A percentile compares a stretch with the other conserved stretches of the same genome.
Evolutionary conservation across 2,888 invertebrate species (phyloP).

Genomic region (Muscina levida): DNA sequence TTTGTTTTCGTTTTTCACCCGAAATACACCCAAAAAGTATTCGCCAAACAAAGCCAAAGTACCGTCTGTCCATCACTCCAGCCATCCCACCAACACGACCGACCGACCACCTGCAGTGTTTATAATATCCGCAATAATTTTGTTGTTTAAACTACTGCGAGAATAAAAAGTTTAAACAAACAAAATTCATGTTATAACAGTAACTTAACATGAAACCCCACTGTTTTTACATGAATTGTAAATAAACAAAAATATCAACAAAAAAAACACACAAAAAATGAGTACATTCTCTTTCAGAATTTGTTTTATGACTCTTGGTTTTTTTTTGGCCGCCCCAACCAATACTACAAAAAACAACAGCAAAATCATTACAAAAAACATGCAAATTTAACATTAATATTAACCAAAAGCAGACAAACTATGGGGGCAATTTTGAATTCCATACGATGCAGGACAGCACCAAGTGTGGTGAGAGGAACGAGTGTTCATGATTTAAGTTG

Average conservation of each 20-base stretch:
- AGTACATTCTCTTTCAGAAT: slow-evolving; percentile 4
- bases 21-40: not conserved
- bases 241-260: slow-evolving; percentile 44
- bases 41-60: not conserved
- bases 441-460: too few species aligned
- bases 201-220: slow-evolving; percentile 53
- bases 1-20: not conserved
- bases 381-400: slow-evolving; percentile 30
- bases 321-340: not conserved
- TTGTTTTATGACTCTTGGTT: not conserved
- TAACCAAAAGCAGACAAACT: slow-evolving; percentile 2
- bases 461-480: too few species aligned
- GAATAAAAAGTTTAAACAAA: slow-evolving; percentile 20
- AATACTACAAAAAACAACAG: not conserved
- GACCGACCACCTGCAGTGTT: slow-evolving; percentile 61
- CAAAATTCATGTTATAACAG: slow-evolving; percentile 35
- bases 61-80: too few species aligned
- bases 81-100: too few species aligned
- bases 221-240: slow-evolving; percentile 50
- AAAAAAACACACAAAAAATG: slow-evolving; percentile 9
- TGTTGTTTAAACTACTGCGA: slow-evolving; percentile 44
- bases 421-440: not conserved
- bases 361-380: too few species aligned
- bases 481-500: not conserved
- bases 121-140: slow-evolving; percentile 59